Conservation (phyloP, 2,113 vertebrate species). For the Microtus ochrogaster region DNA sequence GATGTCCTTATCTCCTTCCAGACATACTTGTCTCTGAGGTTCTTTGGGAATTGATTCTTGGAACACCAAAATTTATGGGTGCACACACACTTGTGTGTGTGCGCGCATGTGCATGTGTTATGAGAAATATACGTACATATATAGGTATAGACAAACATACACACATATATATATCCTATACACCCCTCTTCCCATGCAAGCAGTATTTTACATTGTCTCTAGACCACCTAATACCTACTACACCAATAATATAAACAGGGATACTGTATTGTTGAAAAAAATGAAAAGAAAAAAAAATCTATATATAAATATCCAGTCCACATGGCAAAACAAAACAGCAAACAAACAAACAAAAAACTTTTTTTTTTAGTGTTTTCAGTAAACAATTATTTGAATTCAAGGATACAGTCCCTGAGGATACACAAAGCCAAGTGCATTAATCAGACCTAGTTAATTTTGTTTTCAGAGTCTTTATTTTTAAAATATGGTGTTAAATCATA, state of each 20-base stretch:
- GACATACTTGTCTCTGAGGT: background rate
- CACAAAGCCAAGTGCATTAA: background rate
- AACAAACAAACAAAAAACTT: background rate
- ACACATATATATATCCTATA: background rate
- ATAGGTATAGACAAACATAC: background rate
- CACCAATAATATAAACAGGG: background rate
- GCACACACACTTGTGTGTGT: too few relatives aligned
- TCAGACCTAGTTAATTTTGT: conserved; percentile 29
- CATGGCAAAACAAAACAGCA: background rate
- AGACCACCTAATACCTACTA: background rate
- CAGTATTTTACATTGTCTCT: background rate
- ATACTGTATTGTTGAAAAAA: background rate
- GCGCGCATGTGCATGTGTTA: too few relatives aligned
- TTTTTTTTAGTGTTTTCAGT: background rate
- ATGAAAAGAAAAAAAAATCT: background rate
- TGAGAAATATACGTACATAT: too few relatives aligned
- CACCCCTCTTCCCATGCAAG: background rate
- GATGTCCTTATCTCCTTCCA: background rate
- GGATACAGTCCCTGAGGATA: background rate
- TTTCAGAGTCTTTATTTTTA: conserved; percentile 19
- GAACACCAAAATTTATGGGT: background rate
- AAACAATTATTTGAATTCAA: background rate
- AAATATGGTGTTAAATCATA: background rate
- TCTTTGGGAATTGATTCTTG: background rate
- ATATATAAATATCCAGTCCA: background rate